A percentile compares a stretch with the other conserved stretches of the same genome.
Conservation (phyloP, 1,140 invertebrate species). For the Asbolus verrucosus region DNA sequence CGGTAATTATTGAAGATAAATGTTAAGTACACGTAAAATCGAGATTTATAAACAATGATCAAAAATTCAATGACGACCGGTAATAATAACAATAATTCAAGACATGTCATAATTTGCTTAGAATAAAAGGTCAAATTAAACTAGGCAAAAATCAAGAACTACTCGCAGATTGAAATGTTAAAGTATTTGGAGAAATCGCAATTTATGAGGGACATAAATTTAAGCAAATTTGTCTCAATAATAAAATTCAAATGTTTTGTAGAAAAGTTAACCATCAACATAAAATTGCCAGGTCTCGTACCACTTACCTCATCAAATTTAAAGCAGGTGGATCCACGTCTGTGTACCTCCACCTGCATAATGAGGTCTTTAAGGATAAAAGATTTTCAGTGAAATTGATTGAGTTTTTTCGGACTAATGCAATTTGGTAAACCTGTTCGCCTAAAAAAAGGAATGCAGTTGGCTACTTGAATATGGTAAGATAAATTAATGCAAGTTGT, state of each 20-base stretch:
- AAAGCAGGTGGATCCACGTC: background rate
- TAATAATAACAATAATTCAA: slow-evolving; percentile 38
- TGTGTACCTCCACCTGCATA: background rate
- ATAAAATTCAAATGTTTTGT: background rate
- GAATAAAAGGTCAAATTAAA: slow-evolving; percentile 19
- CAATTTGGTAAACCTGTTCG: background rate
- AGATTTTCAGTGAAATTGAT: background rate
- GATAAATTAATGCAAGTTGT: slow-evolving; percentile 21
- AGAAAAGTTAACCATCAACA: background rate
- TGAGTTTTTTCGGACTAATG: slow-evolving; percentile 9
- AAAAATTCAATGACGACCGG: slow-evolving; percentile 38
- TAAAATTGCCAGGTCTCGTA: too few species aligned
- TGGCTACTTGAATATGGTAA: background rate
- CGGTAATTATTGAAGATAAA: background rate
- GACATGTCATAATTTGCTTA: slow-evolving; percentile 8
- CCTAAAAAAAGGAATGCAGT: slow-evolving; percentile 1
- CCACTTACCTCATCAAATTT: too few species aligned
- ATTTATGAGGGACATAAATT: background rate
- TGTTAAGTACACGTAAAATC: background rate
- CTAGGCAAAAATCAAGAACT: background rate
- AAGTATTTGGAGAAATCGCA: background rate
- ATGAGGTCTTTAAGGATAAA: background rate
- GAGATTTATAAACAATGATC: slow-evolving; percentile 41
- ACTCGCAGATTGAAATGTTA: background rate
- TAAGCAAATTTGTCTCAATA: background rate